Conservation (phyloP, 2,797 vertebrate genomes). For the Clarias pachynema region DNA sequence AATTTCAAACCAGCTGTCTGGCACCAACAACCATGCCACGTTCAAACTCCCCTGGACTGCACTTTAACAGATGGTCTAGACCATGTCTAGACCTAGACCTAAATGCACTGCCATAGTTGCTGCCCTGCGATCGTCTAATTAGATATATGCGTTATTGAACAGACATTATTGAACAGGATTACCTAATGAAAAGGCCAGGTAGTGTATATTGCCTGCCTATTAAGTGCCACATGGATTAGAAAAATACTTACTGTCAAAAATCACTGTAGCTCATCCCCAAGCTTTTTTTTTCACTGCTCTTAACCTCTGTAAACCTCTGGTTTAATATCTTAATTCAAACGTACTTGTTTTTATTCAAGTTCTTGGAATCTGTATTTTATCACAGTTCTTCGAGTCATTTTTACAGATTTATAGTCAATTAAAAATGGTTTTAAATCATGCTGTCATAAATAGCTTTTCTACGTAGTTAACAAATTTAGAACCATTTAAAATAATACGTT, state of each 20-base stretch:
- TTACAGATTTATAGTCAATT: not conserved
- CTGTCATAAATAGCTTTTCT: not conserved
- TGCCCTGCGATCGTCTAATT: too few relatives aligned
- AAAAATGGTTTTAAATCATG: not conserved
- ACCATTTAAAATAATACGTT: not conserved
- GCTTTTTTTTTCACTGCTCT: not conserved
- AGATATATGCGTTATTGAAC: too few relatives aligned
- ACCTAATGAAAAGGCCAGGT: too few relatives aligned
- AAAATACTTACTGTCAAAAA: not conserved
- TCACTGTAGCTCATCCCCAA: not conserved
- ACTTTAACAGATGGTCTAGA: too few relatives aligned
- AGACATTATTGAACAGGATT: too few relatives aligned
- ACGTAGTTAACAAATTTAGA: too few relatives aligned
- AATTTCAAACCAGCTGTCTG: too few relatives aligned
- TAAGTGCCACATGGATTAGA: not conserved
- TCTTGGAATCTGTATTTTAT: not conserved
- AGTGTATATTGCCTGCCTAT: not conserved
- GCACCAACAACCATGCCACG: too few relatives aligned
- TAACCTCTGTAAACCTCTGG: not conserved
- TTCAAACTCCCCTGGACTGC: too few relatives aligned
- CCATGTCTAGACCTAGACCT: too few relatives aligned
- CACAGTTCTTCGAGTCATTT: not conserved
- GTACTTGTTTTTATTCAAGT: not conserved
- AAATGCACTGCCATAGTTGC: too few relatives aligned
- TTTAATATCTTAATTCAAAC: not conserved